Base-by-base conservation (phyloP, 2,113 vertebrate genomes). In the Eidolon helvum region DNA sequence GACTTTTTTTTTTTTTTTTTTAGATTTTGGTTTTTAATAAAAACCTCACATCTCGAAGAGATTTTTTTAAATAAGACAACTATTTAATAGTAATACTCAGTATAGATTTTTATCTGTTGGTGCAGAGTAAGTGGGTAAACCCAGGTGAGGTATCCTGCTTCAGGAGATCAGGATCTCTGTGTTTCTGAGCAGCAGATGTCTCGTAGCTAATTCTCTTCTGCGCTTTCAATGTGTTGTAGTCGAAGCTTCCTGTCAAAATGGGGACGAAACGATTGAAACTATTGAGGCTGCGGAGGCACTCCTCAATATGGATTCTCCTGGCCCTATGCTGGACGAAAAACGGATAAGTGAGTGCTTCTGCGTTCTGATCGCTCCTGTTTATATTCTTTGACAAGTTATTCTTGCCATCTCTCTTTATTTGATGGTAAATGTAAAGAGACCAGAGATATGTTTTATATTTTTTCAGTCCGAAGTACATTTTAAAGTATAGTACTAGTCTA, bases 281-380 rank as follows among this genome's bases (percentile, higher is more conserved):
- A 99, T 99, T 0, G 99, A 99, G 97, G 99, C 99, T 94, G 99
- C 99, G 33, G 99, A 99, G 97, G 99, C 99, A 0, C 99, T 99
- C 94, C 99, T 99, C 78, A 99, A 99, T 96, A 99, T 99, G 99
- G 99, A 99, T 97, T 99, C 99, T 69, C 98, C 99, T 69, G 99
- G 98, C 84, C 97, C 98, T 8, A 98, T 99, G 83, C 89, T 99
- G 96, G 99, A 99, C 94, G 99, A 99, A 63, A 99, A 99, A 90
- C 99, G 99, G 97, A 98, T 99, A 96, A 98, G 99, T 99, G 98
- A 99, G 99, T 98, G 71, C 35, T 79, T n/a, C 35, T 43, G 4
- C 61, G 9, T 50, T 93, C 57, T 11, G 53, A 38, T 9, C 63
- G 1, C 68, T 71, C 63, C 2, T 95, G 16, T 86, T 87, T 97